A percentile compares a stretch with the other conserved stretches of the same genome.
phyloP scores from a whole-genome alignment of 2,113 vertebrate genomes.

The Ammodytes dubius region DNA sequence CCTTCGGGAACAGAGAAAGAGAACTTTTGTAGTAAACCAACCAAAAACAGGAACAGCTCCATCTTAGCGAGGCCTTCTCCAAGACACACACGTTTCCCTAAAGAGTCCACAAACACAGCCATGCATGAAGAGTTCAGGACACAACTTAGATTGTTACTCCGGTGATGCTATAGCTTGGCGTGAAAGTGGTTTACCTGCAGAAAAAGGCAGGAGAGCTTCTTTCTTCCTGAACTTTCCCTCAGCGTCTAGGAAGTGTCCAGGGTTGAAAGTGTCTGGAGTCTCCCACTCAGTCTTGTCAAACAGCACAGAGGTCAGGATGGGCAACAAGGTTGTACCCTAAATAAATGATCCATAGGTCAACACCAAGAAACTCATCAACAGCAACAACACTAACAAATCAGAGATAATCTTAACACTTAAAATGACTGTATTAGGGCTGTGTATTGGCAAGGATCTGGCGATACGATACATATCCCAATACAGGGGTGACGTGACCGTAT shows the following conservation, averaged over 20 bases:
- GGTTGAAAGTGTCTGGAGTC: conserved; percentile 89
- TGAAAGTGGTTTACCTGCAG: conserved; percentile 81
- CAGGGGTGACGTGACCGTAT: too few relatives aligned
- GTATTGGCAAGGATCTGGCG: too few relatives aligned
- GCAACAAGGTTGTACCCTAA: conserved; percentile 85
- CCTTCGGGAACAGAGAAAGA: conserved; percentile 70
- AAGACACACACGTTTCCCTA: conserved; percentile 87
- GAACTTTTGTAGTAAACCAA: conserved; percentile 84
- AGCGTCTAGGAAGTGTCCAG: conserved; percentile 88
- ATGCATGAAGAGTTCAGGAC: not conserved
- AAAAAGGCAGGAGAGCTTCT: conserved; percentile 89
- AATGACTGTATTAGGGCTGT: too few relatives aligned
- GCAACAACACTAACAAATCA: too few relatives aligned
- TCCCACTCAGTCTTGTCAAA: conserved; percentile 87
- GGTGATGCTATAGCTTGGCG: not conserved
- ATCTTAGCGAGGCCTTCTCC: conserved; percentile 86
- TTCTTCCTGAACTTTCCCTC: conserved; percentile 87
- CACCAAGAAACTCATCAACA: too few relatives aligned
- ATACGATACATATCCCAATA: too few relatives aligned
- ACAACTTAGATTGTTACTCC: not conserved
- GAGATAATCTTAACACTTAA: too few relatives aligned
- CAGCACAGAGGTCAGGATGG: conserved; percentile 88
- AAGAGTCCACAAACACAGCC: not conserved
- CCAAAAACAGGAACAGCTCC: conserved; percentile 89
- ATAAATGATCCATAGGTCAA: not conserved